Conservation (phyloP, 2,888 invertebrate species). For the Patella depressa region DNA sequence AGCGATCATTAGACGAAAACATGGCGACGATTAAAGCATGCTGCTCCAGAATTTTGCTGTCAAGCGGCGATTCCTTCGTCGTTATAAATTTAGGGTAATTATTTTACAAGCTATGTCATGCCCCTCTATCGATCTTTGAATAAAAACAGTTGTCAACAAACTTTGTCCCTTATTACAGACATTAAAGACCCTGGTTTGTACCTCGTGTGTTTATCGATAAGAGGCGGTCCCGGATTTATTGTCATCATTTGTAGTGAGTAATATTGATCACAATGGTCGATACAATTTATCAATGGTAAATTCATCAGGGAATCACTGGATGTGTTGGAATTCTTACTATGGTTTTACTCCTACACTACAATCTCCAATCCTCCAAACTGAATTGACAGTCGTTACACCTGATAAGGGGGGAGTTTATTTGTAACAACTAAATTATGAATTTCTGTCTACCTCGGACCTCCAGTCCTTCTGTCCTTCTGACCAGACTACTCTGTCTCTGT, state of each 20-base stretch:
- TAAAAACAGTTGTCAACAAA: slow-evolving; percentile 3
- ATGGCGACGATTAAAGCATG: slow-evolving; percentile 50
- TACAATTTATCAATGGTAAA: slow-evolving; percentile 34
- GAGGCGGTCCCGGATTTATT: background rate
- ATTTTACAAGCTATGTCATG: background rate
- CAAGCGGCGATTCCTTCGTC: slow-evolving; percentile 37
- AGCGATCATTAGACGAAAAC: slow-evolving; percentile 31
- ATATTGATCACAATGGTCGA: slow-evolving; percentile 23
- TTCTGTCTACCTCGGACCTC: too few relatives aligned
- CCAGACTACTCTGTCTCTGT: too few relatives aligned
- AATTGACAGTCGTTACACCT: too few relatives aligned
- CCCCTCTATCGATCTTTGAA: background rate
- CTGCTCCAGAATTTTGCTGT: slow-evolving; percentile 32
- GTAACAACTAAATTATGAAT: too few relatives aligned
- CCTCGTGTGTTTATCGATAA: background rate
- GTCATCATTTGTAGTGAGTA: too few relatives aligned
- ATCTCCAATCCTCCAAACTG: background rate
- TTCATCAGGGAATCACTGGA: slow-evolving; percentile 26
- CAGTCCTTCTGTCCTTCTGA: too few relatives aligned
- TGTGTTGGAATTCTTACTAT: slow-evolving; percentile 36
- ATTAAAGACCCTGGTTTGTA: slow-evolving; percentile 12
- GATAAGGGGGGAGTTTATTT: too few relatives aligned
- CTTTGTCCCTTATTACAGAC: slow-evolving; percentile 12
- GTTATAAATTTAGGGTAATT: slow-evolving; percentile 35
- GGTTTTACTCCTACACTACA: slow-evolving; percentile 15